Conservation (phyloP, 2,797 vertebrate genomes). For the Alosa sapidissima region DNA sequence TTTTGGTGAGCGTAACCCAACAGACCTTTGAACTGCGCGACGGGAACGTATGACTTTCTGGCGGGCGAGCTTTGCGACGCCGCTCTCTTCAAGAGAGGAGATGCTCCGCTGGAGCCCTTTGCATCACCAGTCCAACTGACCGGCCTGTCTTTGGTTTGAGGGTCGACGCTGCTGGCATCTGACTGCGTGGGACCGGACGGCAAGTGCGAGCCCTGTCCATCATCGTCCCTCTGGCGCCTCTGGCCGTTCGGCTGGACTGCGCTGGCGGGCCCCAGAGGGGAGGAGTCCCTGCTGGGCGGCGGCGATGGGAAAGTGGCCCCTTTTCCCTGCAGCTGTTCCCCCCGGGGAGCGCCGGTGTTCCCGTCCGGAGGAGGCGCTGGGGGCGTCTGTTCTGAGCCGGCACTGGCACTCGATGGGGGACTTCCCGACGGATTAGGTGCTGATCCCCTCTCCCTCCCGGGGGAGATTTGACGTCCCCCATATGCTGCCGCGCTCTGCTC, state of each 20-base stretch:
- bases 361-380: not conserved
- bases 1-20: conserved; percentile 47
- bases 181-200: not conserved
- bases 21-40: conserved; percentile 76
- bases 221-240: not conserved
- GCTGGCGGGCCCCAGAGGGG: not conserved
- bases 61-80: conserved; percentile 58
- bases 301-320: not conserved
- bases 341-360: not conserved
- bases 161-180: not conserved
- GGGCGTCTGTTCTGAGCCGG: not conserved
- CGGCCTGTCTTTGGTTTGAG: not conserved
- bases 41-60: conserved; percentile 75
- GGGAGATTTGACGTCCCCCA: not conserved
- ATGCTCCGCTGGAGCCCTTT: conserved; percentile 54
- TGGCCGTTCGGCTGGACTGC: not conserved
- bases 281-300: not conserved
- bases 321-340: not conserved
- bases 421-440: not conserved
- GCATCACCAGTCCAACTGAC: conserved; percentile 34
- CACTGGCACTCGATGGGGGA: not conserved
- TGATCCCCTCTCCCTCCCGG: not conserved
- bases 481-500: conserved; percentile 29
- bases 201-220: not conserved
- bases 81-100: conserved; percentile 44